Percentiles rank a stretch among this genome's conserved stretches.
Evolutionary conservation across 1,140 invertebrate genomes (phyloP).

Genomic region (Drosophila arawakana): DNA sequence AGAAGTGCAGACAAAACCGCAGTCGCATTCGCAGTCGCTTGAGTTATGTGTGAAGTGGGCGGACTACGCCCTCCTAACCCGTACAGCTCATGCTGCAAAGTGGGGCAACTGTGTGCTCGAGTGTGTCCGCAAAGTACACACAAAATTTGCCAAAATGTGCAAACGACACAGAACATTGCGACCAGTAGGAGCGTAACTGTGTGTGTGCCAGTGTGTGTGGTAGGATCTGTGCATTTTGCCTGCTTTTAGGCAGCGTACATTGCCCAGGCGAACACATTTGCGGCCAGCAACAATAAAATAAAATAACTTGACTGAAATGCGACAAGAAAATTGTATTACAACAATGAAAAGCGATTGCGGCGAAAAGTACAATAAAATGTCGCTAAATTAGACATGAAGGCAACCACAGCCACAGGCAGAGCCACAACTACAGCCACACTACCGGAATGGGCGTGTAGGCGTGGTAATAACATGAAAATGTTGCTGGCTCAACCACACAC

Average conservation of each 20-base stretch:
- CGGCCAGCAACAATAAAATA: conserved; percentile 67
- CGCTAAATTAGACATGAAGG: conserved; percentile 81
- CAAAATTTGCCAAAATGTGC: conserved; percentile 70
- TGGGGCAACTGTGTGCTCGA: conserved; percentile 15
- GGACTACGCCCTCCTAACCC: conserved; percentile 41
- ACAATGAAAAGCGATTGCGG: conserved; percentile 80
- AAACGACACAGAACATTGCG: conserved; percentile 71
- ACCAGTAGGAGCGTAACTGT: background rate
- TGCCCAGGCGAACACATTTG: conserved; percentile 64
- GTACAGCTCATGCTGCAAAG: background rate
- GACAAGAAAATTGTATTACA: conserved; percentile 82
- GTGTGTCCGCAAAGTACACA: conserved; percentile 59
- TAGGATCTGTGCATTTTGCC: conserved; percentile 48
- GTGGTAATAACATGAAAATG: conserved; percentile 27
- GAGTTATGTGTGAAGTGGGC: conserved; percentile 56
- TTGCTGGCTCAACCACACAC: conserved; percentile 19
- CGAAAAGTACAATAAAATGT: conserved; percentile 82
- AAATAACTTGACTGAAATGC: conserved; percentile 72
- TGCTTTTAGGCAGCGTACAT: conserved; percentile 65
- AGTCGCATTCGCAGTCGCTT: conserved; percentile 69
- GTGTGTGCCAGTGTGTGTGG: background rate
- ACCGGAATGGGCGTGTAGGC: background rate
- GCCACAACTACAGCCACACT: conserved; percentile 26
- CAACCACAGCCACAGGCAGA: conserved; percentile 54
- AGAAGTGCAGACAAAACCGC: conserved; percentile 77